phyloP scores from a whole-genome alignment of 2,888 invertebrate species.

The Nezara viridula region DNA sequence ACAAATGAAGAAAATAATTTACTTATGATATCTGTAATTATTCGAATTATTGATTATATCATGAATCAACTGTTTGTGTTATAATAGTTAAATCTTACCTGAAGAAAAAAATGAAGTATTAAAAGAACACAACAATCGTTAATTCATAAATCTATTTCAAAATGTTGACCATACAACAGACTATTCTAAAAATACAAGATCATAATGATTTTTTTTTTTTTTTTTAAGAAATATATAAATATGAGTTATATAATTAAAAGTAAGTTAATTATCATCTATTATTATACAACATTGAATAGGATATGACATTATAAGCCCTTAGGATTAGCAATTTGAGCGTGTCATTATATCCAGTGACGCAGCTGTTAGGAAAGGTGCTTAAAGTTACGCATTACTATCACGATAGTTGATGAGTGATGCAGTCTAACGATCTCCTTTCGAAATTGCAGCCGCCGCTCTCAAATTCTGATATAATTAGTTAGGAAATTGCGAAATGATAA shows the following conservation, averaged over 20 bases:
- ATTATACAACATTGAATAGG: not conserved
- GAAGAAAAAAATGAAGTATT: no score
- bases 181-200: not conserved
- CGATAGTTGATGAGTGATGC: constrained; percentile 36
- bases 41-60: no score
- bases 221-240: not conserved
- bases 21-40: no score
- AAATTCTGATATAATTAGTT: constrained; percentile 5
- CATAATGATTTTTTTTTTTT: not conserved
- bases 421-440: not conserved
- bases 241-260: not conserved
- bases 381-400: not conserved
- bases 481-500: not conserved
- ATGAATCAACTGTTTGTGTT: no score
- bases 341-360: constrained; percentile 12
- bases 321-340: constrained; percentile 28
- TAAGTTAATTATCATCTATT: not conserved
- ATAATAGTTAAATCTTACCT: no score
- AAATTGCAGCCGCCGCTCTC: not conserved
- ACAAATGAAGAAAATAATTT: no score
- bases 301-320: not conserved
- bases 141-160: no score
- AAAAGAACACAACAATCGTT: no score
- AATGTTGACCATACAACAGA: no score
- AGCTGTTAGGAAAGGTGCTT: constrained; percentile 14